Evolutionary conservation across 2,113 vertebrate species (phyloP).

Genomic region (Thunnus maccoyii): DNA sequence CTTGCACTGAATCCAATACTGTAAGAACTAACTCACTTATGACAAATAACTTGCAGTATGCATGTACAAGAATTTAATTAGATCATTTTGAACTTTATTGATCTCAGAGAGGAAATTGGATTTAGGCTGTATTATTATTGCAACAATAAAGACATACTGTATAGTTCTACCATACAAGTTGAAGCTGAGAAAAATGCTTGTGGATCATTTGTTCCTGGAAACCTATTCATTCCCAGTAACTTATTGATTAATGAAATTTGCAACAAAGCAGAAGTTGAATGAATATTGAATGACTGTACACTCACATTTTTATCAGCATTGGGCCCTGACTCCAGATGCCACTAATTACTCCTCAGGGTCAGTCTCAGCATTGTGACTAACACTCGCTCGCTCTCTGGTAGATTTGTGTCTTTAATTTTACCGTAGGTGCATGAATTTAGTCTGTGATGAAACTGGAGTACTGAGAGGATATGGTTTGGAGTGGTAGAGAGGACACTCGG

Average conservation of each 20-base stretch:
- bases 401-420: too few relatives aligned
- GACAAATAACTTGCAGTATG: constrained; percentile 26
- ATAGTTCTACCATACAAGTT: background rate
- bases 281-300: too few relatives aligned
- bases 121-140: background rate
- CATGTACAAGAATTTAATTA: constrained; percentile 7
- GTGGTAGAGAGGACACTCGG: too few relatives aligned
- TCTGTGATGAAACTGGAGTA: too few relatives aligned
- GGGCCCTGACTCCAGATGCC: too few relatives aligned
- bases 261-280: too few relatives aligned
- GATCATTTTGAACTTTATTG: constrained; percentile 1
- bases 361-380: too few relatives aligned
- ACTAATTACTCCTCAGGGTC: too few relatives aligned
- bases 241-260: constrained; percentile 3
- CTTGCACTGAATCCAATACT: constrained; percentile 18
- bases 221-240: background rate
- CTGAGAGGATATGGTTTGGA: too few relatives aligned
- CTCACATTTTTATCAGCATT: too few relatives aligned
- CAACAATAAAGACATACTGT: background rate
- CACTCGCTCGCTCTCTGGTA: too few relatives aligned
- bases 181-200: background rate
- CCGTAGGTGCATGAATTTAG: too few relatives aligned
- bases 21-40: constrained; percentile 7
- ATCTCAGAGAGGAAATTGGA: constrained; percentile 13
- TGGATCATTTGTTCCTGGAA: background rate